phyloP scores from a whole-genome alignment of 1,140 invertebrate species.

The Drosophila willistoni region DNA sequence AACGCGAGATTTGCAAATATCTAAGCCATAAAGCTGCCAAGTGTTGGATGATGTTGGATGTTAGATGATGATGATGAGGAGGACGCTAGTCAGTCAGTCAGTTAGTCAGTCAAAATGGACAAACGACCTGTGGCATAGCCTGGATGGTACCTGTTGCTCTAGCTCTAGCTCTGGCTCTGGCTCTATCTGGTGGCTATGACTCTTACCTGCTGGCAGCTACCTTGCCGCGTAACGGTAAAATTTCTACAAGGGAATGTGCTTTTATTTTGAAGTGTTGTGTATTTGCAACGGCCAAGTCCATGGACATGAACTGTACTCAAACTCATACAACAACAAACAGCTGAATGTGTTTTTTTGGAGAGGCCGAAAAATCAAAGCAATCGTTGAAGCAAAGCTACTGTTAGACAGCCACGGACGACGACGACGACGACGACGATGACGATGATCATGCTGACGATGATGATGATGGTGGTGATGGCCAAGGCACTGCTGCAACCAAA shows the following conservation, averaged over 20 bases:
- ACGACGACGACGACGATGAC: neutral
- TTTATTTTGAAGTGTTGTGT: constrained; percentile 77
- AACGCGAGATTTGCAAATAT: constrained; percentile 72
- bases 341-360: constrained; percentile 9
- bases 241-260: constrained; percentile 82
- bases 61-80: constrained; percentile 35
- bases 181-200: neutral
- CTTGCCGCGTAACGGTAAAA: constrained; percentile 69
- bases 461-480: constrained; percentile 30
- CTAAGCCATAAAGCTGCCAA: constrained; percentile 77
- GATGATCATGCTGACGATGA: constrained; percentile 17
- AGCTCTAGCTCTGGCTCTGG: neutral
- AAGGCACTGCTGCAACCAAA: constrained; percentile 43
- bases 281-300: constrained; percentile 31
- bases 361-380: constrained; percentile 59
- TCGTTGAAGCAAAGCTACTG: constrained; percentile 53
- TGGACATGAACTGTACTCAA: constrained; percentile 47
- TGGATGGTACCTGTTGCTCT: constrained; percentile 45
- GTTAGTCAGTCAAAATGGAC: constrained; percentile 47
- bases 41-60: constrained; percentile 65
- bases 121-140: constrained; percentile 67
- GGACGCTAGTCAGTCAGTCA: constrained; percentile 33
- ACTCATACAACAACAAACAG: constrained; percentile 20
- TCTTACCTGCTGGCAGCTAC: constrained; percentile 21
- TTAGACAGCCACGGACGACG: constrained; percentile 50